Evolutionary conservation across 2,113 vertebrate species (phyloP).

Genomic region (Odobenus rosmarus): DNA sequence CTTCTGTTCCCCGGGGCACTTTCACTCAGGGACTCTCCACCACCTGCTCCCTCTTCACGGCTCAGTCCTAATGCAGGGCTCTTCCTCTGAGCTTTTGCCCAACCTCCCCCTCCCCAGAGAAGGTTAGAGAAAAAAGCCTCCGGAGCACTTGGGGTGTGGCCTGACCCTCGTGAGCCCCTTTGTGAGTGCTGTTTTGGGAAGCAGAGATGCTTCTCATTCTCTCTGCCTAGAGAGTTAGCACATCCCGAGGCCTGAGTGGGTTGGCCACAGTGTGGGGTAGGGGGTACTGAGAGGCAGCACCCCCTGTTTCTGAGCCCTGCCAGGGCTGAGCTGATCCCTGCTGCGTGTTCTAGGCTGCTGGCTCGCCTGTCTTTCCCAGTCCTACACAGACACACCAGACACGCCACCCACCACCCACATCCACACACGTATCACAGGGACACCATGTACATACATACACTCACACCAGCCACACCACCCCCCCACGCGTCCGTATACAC

Average conservation of each 20-base stretch:
- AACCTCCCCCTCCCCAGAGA: background rate
- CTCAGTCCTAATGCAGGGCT: background rate
- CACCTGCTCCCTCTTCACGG: background rate
- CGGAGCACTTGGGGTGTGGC: background rate
- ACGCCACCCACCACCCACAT: background rate
- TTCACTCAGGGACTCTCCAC: background rate
- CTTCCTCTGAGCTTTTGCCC: background rate
- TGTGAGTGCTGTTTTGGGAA: conserved; percentile 23
- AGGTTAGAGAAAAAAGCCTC: background rate
- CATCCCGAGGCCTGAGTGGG: rapidly evolving
- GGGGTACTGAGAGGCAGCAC: background rate
- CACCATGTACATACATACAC: background rate
- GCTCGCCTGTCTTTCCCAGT: background rate
- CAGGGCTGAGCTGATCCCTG: background rate
- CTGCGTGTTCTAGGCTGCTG: background rate
- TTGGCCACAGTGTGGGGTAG: background rate
- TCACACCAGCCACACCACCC: no score
- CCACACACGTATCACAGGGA: background rate
- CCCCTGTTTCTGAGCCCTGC: background rate
- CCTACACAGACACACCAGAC: no score
- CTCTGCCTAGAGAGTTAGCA: background rate
- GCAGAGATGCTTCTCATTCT: background rate
- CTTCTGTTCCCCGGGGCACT: background rate
- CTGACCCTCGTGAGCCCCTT: background rate
- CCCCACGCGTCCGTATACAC: rapidly evolving